phyloP scores from a whole-genome alignment of 2,113 vertebrate genomes.

The Maccullochella peelii region DNA sequence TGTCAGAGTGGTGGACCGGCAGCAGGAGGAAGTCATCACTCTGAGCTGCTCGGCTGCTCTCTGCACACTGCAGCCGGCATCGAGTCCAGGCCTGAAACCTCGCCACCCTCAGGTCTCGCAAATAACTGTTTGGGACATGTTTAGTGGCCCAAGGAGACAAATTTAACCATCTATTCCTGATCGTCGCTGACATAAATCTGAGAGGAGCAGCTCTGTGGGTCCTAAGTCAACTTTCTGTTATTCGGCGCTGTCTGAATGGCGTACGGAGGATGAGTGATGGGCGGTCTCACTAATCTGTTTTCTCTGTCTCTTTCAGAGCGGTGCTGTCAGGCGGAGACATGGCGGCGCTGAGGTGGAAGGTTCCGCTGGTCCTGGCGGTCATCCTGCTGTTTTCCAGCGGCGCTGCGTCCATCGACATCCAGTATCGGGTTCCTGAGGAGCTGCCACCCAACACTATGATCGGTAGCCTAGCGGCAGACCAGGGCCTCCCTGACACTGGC shows the following conservation, averaged over 20 bases:
- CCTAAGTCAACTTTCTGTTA: conserved; percentile 16
- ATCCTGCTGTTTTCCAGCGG: conserved; percentile 61
- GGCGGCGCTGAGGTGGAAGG: conserved; percentile 59
- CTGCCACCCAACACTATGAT: conserved; percentile 95
- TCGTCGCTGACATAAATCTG: conserved; percentile 50
- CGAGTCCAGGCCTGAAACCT: neutral
- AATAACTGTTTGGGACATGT: conserved; percentile 53
- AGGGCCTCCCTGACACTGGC: conserved; percentile 91
- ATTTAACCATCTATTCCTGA: conserved; percentile 21
- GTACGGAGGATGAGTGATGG: neutral
- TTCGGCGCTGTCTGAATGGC: neutral
- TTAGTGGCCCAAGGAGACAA: conserved; percentile 22
- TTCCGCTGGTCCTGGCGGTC: conserved; percentile 49
- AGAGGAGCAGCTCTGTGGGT: conserved; percentile 13
- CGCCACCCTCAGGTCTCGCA: conserved; percentile 23
- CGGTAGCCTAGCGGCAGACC: conserved; percentile 92
- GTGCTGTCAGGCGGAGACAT: conserved; percentile 65
- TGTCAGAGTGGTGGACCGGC: conserved; percentile 38
- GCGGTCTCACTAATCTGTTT: conserved; percentile 4
- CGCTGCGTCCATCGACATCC: conserved; percentile 69
- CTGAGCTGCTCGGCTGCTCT: conserved; percentile 29
- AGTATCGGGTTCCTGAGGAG: conserved; percentile 92
- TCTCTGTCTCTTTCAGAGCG: conserved; percentile 61
- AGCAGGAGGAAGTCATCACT: conserved; percentile 51
- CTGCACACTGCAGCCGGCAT: neutral